A percentile compares a stretch with the other conserved stretches of the same genome.
These are phyloP conservation scores for Taphrorychus bicolor DNA, from an alignment of 2,888 invertebrate genomes.

Conservation along the genomic window DNA sequence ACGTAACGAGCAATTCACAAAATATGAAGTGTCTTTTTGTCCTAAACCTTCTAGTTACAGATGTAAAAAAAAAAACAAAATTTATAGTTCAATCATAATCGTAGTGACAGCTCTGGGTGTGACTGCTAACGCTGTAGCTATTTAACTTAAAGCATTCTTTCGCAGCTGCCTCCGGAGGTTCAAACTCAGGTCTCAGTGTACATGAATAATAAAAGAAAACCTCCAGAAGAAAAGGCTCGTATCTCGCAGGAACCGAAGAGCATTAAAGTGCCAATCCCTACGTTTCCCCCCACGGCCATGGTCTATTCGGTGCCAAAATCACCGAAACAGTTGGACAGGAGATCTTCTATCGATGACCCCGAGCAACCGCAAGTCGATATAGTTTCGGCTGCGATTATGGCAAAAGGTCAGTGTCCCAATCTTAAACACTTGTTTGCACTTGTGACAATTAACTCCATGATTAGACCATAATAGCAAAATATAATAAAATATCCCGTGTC, in stretches of 20 bases:
- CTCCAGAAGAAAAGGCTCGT: slow-evolving; percentile 57
- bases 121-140: too few relatives aligned
- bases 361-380: slow-evolving; percentile 73
- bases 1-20: not conserved
- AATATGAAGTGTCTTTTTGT: too few relatives aligned
- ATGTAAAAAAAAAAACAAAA: not conserved
- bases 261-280: slow-evolving; percentile 78
- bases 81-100: too few relatives aligned
- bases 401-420: slow-evolving; percentile 67
- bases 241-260: slow-evolving; percentile 61
- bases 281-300: slow-evolving; percentile 87
- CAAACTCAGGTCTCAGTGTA: slow-evolving; percentile 88
- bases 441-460: too few relatives aligned
- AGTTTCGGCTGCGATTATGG: slow-evolving; percentile 88
- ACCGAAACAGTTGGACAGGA: slow-evolving; percentile 50
- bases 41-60: too few relatives aligned
- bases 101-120: too few relatives aligned
- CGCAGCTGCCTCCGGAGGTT: slow-evolving; percentile 87
- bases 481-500: too few relatives aligned
- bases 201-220: slow-evolving; percentile 68
- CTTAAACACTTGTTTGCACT: too few relatives aligned
- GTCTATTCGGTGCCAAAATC: slow-evolving; percentile 69
- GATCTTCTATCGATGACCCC: slow-evolving; percentile 61
- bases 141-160: too few relatives aligned
- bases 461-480: too few relatives aligned